phyloP scores from a whole-genome alignment of 1,140 invertebrate genomes.

The Homarus americanus region DNA sequence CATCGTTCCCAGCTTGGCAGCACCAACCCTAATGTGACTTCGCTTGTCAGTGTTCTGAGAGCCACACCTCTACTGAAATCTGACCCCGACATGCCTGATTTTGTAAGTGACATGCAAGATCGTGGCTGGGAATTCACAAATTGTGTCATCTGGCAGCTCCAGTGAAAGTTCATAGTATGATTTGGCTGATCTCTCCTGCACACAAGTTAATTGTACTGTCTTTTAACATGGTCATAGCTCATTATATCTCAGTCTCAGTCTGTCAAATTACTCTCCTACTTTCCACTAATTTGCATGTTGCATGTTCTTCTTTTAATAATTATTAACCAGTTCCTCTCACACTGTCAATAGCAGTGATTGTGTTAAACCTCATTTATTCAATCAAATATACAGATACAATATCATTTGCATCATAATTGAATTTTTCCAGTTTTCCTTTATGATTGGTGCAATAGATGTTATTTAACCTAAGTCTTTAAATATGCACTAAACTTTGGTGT shows the following conservation, averaged over 20 bases:
- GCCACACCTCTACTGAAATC: background rate
- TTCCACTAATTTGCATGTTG: background rate
- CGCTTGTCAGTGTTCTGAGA: background rate
- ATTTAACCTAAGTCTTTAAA: background rate
- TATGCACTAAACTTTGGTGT: background rate
- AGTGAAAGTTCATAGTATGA: background rate
- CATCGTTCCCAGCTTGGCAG: background rate
- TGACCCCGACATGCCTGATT: constrained; percentile 4
- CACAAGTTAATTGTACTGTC: background rate
- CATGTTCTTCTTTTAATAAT: background rate
- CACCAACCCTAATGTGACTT: constrained; percentile 1
- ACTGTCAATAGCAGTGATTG: background rate
- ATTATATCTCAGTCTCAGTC: background rate
- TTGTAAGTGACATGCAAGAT: background rate
- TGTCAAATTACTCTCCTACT: background rate
- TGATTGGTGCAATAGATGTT: background rate
- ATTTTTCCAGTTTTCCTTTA: background rate
- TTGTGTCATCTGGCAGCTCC: background rate
- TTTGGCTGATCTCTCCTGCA: background rate
- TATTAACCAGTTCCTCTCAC: background rate
- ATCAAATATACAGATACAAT: background rate
- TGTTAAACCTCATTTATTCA: background rate
- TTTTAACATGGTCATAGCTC: background rate
- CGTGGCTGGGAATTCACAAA: background rate
- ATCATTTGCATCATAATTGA: background rate